A percentile compares a stretch with the other conserved stretches of the same genome.
These are phyloP conservation scores for Climacteris rufus DNA, from an alignment of 2,113 vertebrate genomes.

Conservation along the genomic window DNA sequence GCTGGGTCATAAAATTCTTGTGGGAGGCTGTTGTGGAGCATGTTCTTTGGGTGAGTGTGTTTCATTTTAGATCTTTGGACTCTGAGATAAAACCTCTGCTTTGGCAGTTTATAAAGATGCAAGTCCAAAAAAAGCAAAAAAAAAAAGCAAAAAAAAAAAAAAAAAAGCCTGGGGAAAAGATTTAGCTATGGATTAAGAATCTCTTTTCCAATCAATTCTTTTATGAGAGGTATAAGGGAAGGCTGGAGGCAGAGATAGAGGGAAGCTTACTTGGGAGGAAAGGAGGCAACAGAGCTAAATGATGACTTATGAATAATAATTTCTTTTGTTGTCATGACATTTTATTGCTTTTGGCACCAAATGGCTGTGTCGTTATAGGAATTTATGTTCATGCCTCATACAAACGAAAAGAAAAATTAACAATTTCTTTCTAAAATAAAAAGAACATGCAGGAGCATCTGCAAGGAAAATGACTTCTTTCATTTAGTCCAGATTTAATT, in stretches of 20 bases:
- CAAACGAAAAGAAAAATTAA: not conserved
- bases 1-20: not conserved
- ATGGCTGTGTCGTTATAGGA: not conserved
- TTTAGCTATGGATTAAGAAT: not conserved
- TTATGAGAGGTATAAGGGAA: not conserved
- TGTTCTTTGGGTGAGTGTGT: rapidly evolving
- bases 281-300: not conserved
- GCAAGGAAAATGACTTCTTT: not conserved
- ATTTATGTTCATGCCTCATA: not conserved
- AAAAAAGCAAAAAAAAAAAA: not conserved
- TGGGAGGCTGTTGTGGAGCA: not conserved
- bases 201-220: not conserved
- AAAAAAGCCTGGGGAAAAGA: not conserved
- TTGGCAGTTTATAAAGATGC: not conserved
- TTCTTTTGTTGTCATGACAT: not conserved
- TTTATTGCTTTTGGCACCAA: slow-evolving; percentile 23
- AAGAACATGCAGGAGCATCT: not conserved
- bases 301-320: not conserved
- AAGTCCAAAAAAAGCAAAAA: not conserved
- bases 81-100: not conserved
- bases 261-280: not conserved
- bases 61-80: not conserved
- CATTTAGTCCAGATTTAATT: not conserved
- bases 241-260: not conserved
- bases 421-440: not conserved